Evolutionary conservation across 2,888 invertebrate species (phyloP).

Genomic region (Ophioninae sp.): DNA sequence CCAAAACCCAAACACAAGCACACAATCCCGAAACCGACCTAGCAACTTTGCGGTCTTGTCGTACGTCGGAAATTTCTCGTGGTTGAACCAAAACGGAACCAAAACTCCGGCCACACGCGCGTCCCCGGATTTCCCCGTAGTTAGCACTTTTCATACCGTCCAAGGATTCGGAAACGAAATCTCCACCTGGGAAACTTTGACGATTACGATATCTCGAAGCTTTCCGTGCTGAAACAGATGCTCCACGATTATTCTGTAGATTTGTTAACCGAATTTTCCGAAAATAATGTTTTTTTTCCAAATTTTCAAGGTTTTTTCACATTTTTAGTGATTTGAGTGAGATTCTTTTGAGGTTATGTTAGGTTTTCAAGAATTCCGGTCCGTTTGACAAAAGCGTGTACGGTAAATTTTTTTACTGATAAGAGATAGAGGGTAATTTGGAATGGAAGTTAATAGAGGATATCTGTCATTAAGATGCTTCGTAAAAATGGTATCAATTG

Average conservation of each 20-base stretch:
- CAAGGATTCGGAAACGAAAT: background rate
- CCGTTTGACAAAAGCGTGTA: no score
- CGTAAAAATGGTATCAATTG: no score
- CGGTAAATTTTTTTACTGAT: no score
- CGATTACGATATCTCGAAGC: background rate
- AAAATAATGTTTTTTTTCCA: background rate
- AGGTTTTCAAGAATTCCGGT: no score
- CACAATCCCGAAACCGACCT: background rate
- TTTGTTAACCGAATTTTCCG: background rate
- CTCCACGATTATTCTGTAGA: background rate
- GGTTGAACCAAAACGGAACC: background rate
- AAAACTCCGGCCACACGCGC: background rate
- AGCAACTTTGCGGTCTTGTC: background rate
- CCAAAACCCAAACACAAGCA: background rate
- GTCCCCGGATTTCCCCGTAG: background rate
- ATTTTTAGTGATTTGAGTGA: no score
- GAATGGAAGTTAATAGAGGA: no score
- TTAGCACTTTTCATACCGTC: background rate
- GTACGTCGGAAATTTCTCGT: background rate
- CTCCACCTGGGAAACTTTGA: background rate
- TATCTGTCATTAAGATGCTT: no score
- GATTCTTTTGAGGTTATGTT: no score
- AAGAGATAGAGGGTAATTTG: no score
- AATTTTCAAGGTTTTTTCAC: no score
- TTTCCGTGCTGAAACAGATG: background rate